Evolutionary conservation across 2,888 invertebrate genomes (phyloP), one percentile per base, ranked within the genome.

Genomic region (Clepsis dumicolana): DNA sequence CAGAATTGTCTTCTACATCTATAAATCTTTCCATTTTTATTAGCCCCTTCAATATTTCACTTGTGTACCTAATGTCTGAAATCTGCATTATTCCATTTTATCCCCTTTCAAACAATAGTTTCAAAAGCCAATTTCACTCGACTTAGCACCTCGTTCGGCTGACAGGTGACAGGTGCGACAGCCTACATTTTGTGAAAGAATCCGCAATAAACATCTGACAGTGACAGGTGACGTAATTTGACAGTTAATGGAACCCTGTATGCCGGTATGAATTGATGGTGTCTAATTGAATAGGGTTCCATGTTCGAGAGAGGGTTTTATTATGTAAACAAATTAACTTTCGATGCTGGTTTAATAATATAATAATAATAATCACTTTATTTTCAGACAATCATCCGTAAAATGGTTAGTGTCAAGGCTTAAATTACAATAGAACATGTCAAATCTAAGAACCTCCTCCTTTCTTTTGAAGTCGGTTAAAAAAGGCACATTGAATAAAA

Each of bases 151-250:
- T 35, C 32, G 25, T 24, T n/a, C 12, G 4, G 50, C 21, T 18
- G 29, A 32, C 32, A 16, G 16, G 27, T 56, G 56, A 56, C 56
- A 56, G 56, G 21, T 32, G 32, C 12, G 56, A 56, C 54, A 48
- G 48, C 48, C 21, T 7, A 21, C 48, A 48, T 21, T n/a, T 48
- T 18, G 48, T 12, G 54, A 56, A 56, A 56, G 48, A 56, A 56
- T 56, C 29, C 56, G 35, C 16, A 56, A 56, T 56, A 56, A 35
- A 35, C 56, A 32, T 14, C 12, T 56, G 56, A 35, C 56, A 35
- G 32, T 56, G 56, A 56, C 56, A 56, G 16, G 32, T 35, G 56
- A 35, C 56, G 56, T 56, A 4, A 56, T 56, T 56, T 56, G 56
- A 56, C 56, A 56, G 12, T 48, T 48, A 48, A 48, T 48, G 48